Evolutionary conservation across 2,888 invertebrate genomes (phyloP), one percentile per base, ranked within the genome.

Genomic region (Leptinotarsa rubiginosa): DNA sequence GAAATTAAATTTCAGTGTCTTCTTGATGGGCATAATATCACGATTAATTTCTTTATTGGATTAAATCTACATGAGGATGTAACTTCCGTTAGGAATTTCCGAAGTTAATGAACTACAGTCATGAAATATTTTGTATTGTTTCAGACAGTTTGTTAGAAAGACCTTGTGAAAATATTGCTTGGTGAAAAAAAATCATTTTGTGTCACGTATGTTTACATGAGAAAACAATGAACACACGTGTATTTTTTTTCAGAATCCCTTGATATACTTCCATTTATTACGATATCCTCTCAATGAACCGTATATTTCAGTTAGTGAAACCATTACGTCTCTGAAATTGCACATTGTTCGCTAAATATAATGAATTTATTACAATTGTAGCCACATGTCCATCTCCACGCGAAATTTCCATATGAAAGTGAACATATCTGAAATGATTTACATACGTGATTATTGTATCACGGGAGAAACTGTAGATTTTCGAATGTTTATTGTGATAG

Each of bases 361-460:
- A 62, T 62, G 62, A 41, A 62, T 62, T 62, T 41, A 62, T 62
- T 41, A n/a, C 62, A 62, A 62, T 62, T 25, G 62, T 62, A 62
- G 31, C 62, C 62, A 62, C 62, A 62, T 13, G 62, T 62, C 62
- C n/a, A 62, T 62, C 62, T 62, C 62, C 20, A 18, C 18, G 22
- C 25, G 22, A 18, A 62, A 62, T 62, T 41, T 31, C 25, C 62
- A 62, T 62, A 62, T 62, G 62, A 41, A 41, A 62, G 62, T 62
- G 62, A 62, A 62, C 62, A 62, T 62, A 62, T 62, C 62, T 62
- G 41, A 31, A 31, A 31, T 62, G 62, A 62, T 62, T 62, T 62
- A 62, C 62, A 62, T 62, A 62, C n/a, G n/a, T 62, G 62, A 62
- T 62, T 62, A 62, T 62, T 62, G 41, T 62, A 62, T 62, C 18